These are phyloP conservation scores for Apis laboriosa DNA, from an alignment of 1,140 invertebrate species.

Conservation along the genomic window DNA sequence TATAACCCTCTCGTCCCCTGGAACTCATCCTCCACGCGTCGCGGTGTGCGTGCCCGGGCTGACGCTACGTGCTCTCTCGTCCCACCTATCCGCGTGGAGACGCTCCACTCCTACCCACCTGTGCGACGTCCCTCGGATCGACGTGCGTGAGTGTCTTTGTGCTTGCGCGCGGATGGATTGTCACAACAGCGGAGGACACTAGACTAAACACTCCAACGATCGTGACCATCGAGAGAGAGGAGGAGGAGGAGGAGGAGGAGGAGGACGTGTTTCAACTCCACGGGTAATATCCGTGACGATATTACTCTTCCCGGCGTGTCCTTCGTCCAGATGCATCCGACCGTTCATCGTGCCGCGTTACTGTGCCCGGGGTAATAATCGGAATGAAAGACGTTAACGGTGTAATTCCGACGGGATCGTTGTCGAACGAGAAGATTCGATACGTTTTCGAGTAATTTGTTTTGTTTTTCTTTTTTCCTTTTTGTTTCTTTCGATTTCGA, in stretches of 20 bases:
- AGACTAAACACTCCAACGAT: constrained; percentile 73
- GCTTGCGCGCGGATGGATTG: constrained; percentile 68
- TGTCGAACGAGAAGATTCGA: too few species aligned
- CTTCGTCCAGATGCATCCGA: background rate
- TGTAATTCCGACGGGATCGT: too few species aligned
- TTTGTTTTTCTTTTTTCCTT: too few species aligned
- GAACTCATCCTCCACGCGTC: constrained; percentile 33
- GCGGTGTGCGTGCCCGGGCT: background rate
- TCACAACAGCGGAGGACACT: constrained; percentile 70
- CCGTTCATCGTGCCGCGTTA: constrained; percentile 12
- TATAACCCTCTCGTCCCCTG: background rate
- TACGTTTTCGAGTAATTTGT: too few species aligned
- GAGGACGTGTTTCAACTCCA: constrained; percentile 54
- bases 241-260: too few species aligned
- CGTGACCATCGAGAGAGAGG: constrained; percentile 56
- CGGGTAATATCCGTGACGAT: constrained; percentile 63
- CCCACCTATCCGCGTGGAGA: constrained; percentile 6
- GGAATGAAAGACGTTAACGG: constrained; percentile 4
- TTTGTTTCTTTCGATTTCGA: too few species aligned
- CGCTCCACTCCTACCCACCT: constrained; percentile 25
- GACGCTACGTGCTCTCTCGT: constrained; percentile 24
- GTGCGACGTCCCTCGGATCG: background rate
- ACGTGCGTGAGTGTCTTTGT: constrained; percentile 52
- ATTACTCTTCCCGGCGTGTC: constrained; percentile 43
- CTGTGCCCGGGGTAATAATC: background rate